phyloP scores from a whole-genome alignment of 2,113 vertebrate genomes.

The Myrmophylax atrothorax region DNA sequence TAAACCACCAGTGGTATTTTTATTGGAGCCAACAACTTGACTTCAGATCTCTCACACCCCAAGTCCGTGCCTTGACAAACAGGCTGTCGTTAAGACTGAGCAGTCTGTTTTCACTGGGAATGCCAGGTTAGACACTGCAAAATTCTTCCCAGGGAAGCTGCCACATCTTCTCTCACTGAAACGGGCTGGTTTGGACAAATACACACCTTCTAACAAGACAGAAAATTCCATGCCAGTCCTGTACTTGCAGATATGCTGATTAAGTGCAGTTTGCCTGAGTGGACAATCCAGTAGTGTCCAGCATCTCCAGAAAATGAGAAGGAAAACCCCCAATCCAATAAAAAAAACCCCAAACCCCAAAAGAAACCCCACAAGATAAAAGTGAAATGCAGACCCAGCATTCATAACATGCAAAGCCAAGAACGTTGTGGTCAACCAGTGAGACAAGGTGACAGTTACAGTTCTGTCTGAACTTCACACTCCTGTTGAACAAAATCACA shows the following conservation, averaged over 20 bases:
- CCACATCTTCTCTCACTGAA: background rate
- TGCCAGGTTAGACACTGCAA: background rate
- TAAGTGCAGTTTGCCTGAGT: background rate
- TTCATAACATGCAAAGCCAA: background rate
- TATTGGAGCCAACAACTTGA: background rate
- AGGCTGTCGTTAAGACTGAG: background rate
- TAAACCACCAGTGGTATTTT: background rate
- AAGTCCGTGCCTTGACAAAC: background rate
- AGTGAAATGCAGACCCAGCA: background rate
- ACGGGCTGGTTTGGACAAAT: background rate
- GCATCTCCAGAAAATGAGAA: background rate
- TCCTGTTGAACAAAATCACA: background rate
- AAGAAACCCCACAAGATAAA: background rate
- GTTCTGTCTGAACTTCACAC: background rate
- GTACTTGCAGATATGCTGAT: background rate
- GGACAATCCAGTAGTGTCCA: background rate
- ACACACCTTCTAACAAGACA: constrained; percentile 19
- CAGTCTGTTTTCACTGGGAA: constrained; percentile 36
- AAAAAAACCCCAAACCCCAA: background rate
- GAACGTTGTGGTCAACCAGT: background rate
- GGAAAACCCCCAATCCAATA: background rate
- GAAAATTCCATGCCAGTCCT: constrained; percentile 16
- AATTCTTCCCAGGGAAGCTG: constrained; percentile 5
- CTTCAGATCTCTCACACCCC: background rate
- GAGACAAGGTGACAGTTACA: background rate